Base-by-base conservation (phyloP, 2,113 vertebrate genomes). In the Circaetus cinerascens region DNA sequence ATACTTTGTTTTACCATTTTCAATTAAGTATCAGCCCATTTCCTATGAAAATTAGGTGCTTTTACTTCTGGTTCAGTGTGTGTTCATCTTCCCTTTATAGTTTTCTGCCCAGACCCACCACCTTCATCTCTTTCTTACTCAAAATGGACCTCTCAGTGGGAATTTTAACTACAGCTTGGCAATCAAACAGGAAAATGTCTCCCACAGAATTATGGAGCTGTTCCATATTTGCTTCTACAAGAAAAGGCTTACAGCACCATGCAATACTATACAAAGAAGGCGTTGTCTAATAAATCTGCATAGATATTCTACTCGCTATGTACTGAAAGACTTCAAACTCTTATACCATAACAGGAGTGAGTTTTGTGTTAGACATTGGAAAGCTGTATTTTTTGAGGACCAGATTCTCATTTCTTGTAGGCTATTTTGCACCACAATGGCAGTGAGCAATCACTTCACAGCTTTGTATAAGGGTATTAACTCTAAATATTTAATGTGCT, bases 131-230 rank as follows among this genome's bases (percentile, higher is more conserved):
- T 22, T 84, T 71, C 82, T 84, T n/a, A 45, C 51, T 60, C 19
- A 8, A 87, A 60, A 88, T 13, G 69, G 91, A 81, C 57, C 30
- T 85, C 69, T 91, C 26, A 22, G 53, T 40, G 67, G 62, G 84
- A 87, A 57, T 85, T 87, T 72, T 85, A 90, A 87, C 56, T 91
- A 16, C 48, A 76, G 66, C 53, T 95, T 94, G 83, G 93, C 86
- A 93, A 89, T 73, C 57, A 69, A 93, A 89, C 78, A 89, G 81
- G 67, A 83, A 73, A 94, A 82, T 34, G 74, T 95, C 93, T 95
- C 95, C 86, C 91, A 89, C 51, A 66, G 92, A 94, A 95, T 88
- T 81, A 89, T 69, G 71, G 89, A 97, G 93, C 80, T 93, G 86
- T 91, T 95, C 84, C 74, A 84, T 97, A 94, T 87, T 93, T 97